Conservation (phyloP, 2,113 vertebrate species). For the Pagrus major region DNA sequence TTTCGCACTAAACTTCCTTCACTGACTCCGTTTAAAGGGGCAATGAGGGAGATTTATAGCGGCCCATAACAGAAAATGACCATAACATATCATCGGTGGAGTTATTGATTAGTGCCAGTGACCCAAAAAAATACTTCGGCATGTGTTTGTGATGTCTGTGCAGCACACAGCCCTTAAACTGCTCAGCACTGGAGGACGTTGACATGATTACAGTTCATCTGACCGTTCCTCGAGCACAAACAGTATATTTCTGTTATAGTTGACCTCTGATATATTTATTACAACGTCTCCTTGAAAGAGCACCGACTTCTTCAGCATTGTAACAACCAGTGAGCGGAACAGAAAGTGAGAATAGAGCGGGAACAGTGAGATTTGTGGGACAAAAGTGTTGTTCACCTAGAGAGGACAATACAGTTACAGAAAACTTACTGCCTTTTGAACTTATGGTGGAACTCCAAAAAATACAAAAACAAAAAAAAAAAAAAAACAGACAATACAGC, state of each 20-base stretch:
- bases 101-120: conserved; percentile 55
- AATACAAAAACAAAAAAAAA: not conserved
- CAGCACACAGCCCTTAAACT: not conserved
- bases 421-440: conserved; percentile 25
- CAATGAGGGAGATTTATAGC: conserved; percentile 51
- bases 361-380: not conserved
- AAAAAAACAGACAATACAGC: conserved; percentile 10
- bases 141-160: conserved; percentile 40
- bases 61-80: conserved; percentile 56
- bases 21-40: conserved; percentile 47
- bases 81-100: conserved; percentile 44
- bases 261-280: not conserved
- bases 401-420: conserved; percentile 1
- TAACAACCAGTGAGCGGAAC: not conserved
- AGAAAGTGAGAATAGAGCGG: not conserved
- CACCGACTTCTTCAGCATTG: not conserved
- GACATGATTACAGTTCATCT: not conserved
- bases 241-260: not conserved
- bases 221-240: not conserved
- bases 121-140: conserved; percentile 37
- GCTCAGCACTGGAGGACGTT: not conserved
- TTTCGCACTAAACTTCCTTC: conserved; percentile 44
- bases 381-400: conserved; percentile 7
- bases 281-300: not conserved
- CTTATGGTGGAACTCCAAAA: not conserved